Evolutionary conservation across 1,140 invertebrate species (phyloP), one percentile per base, ranked within the genome.

Genomic region (Hyphantria cunea): DNA sequence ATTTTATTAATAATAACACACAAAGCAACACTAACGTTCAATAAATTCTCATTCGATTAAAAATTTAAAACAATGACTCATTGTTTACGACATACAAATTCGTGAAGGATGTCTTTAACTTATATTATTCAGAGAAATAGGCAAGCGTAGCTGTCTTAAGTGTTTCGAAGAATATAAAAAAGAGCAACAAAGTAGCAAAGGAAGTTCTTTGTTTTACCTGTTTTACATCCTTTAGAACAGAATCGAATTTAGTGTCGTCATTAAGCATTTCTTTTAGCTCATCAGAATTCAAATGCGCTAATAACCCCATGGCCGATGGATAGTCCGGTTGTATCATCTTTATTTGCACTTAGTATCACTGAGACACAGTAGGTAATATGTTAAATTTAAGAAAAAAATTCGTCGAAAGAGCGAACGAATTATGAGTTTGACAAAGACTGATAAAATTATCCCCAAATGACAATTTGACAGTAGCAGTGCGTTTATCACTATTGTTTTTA

Each of bases 201-300:
- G 17, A 25, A 25, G 5, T 25, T 25, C 17, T 5, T 39, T 39
- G 0, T 54, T 33, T 59, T 78, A 97, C 96, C 93, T 96, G 95
- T 82, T 95, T 93, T 44, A 96, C 90, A 78, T 95, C 94, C 80
- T 95, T 94, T 0, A 98, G 92, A 37, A 97, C 92, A 39, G 94
- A 92, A 76, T 97, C 95, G 69, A 98, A 93, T 90, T 96, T 97
- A 5, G 92, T 92, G 77, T 98, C 96, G 83, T 97, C 93, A 75
- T 97, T 96, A 9, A 98, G 89, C 59, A 98, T 92, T 84, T 95
- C 94, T 84, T 97, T 96, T 0, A 98, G 84, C 86, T 98, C 96
- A 32, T 96, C 95, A 0, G 82, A 87, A 66, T 90, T 91, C n/a
- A 91, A 76, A 76, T 91, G 90, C 39, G 81, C 66, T n/a, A 92